phyloP scores from a whole-genome alignment of 2,888 invertebrate genomes.

The Cryptus armator region DNA sequence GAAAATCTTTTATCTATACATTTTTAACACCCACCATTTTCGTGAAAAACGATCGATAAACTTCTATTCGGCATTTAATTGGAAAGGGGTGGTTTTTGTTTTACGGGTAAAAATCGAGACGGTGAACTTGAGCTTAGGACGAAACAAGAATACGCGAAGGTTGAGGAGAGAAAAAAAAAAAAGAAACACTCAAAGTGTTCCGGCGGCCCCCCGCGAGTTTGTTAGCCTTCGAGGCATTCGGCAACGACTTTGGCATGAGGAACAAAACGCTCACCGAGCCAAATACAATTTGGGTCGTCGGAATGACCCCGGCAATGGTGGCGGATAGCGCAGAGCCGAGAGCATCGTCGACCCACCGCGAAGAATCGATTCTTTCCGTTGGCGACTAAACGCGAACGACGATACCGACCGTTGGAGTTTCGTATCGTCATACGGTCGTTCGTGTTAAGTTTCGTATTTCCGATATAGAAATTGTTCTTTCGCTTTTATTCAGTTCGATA shows the following conservation, averaged over 20 bases:
- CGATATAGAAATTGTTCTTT: background rate
- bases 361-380: slow-evolving; percentile 63
- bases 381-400: slow-evolving; percentile 61
- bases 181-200: slow-evolving; percentile 16
- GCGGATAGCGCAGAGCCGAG: slow-evolving; percentile 18
- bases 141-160: background rate
- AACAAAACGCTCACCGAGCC: slow-evolving; percentile 54
- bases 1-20: slow-evolving; percentile 10
- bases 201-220: slow-evolving; percentile 17
- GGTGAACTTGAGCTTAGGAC: slow-evolving; percentile 24
- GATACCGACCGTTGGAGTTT: slow-evolving; percentile 13
- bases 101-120: background rate
- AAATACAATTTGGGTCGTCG: slow-evolving; percentile 68
- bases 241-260: slow-evolving; percentile 64
- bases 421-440: background rate
- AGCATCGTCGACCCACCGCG: slow-evolving; percentile 43
- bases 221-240: slow-evolving; percentile 52
- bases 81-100: background rate
- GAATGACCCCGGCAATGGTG: slow-evolving; percentile 66
- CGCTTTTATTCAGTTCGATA: background rate
- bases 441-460: background rate
- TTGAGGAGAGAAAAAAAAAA: background rate
- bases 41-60: background rate
- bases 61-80: background rate
- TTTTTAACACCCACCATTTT: background rate